Percentiles rank a stretch among this genome's conserved stretches.
These are phyloP conservation scores for Tupaia chinensis DNA, from an alignment of 2,113 vertebrate genomes.

Conservation along the genomic window DNA sequence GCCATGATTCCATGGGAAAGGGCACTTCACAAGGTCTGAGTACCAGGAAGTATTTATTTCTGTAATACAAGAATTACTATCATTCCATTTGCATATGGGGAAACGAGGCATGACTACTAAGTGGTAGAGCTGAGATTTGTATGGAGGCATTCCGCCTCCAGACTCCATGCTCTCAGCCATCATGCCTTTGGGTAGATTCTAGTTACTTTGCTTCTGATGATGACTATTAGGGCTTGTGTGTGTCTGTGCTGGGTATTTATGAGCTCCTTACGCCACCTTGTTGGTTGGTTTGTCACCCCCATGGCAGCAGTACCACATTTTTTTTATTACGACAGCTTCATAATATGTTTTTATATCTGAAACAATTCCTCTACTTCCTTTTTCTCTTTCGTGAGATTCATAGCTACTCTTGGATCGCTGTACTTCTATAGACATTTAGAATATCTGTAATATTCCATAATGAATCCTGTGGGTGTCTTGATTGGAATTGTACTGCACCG, in stretches of 20 bases:
- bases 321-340: conserved; percentile 8
- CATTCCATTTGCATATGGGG: not conserved
- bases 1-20: not conserved
- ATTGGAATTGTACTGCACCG: not conserved
- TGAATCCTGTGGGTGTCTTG: not conserved
- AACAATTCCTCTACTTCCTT: not conserved
- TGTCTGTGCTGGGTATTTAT: not conserved
- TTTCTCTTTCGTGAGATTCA: not conserved
- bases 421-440: not conserved
- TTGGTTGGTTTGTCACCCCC: not conserved
- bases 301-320: not conserved
- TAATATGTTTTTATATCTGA: not conserved
- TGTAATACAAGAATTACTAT: not conserved
- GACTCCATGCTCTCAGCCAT: not conserved
- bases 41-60: not conserved
- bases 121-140: not conserved
- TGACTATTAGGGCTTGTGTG: conserved; percentile 9
- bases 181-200: not conserved
- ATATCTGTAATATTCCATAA: not conserved
- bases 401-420: not conserved
- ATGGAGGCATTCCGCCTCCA: not conserved
- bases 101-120: not conserved
- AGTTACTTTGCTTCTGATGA: not conserved
- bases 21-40: not conserved
- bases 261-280: not conserved